These are phyloP conservation scores for Ephialtes manifestator DNA, from an alignment of 2,888 invertebrate genomes.

Conservation along the genomic window DNA sequence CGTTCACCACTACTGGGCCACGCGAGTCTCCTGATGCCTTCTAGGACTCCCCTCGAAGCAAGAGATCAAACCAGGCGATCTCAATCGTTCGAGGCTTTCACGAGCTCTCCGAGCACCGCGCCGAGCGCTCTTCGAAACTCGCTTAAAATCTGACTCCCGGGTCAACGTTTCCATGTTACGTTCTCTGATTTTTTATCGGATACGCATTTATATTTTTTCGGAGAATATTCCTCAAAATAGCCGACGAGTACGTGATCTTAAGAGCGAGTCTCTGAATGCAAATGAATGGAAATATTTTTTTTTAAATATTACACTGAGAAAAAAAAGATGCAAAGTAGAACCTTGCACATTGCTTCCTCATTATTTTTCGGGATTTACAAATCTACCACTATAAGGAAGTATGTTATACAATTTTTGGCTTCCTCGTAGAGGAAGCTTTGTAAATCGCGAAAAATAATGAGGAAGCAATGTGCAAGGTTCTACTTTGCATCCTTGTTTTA, in stretches of 20 bases:
- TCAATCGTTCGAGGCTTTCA: constrained; percentile 64
- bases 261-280: constrained; percentile 43
- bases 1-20: constrained; percentile 1
- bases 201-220: constrained; percentile 50
- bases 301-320: no score
- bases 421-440: no score
- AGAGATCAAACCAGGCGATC: constrained; percentile 50
- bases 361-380: no score
- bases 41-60: constrained; percentile 39
- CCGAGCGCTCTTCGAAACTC: constrained; percentile 59
- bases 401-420: no score
- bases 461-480: no score
- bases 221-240: constrained; percentile 30
- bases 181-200: constrained; percentile 65
- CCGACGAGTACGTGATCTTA: constrained; percentile 48
- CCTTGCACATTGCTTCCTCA: no score
- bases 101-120: constrained; percentile 11
- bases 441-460: no score
- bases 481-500: no score
- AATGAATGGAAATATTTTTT: constrained; percentile 31
- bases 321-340: no score
- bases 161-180: constrained; percentile 46
- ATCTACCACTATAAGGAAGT: no score
- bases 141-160: constrained; percentile 48
- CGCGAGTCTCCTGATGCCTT: constrained; percentile 5